Evolutionary conservation across 2,797 vertebrate species (phyloP).

Genomic region (Lates japonicus): DNA sequence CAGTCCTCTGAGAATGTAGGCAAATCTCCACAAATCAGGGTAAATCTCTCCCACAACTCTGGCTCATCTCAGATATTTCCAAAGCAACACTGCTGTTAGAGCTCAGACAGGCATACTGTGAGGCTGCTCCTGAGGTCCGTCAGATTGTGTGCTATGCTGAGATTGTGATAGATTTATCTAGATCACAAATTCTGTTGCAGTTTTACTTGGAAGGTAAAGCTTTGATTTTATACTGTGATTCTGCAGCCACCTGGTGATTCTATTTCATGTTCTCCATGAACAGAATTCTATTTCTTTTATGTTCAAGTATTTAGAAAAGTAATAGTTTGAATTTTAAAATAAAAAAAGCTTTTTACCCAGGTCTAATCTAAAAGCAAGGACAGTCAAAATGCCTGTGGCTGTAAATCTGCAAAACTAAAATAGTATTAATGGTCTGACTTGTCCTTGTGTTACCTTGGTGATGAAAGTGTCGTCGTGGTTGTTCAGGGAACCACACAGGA

Average conservation of each 20-base stretch:
- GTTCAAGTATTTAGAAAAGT: neutral
- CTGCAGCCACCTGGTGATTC: neutral
- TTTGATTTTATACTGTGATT: neutral
- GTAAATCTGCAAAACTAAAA: slow-evolving; percentile 35
- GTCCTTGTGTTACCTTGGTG: slow-evolving; percentile 66
- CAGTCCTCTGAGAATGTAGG: neutral
- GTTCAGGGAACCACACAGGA: slow-evolving; percentile 56
- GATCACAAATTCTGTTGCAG: neutral
- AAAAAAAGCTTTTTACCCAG: too few species aligned
- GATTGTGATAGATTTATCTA: neutral
- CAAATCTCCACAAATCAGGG: neutral
- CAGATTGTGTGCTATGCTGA: neutral
- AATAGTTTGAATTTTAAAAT: neutral
- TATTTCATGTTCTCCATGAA: neutral
- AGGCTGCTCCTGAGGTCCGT: slow-evolving; percentile 2
- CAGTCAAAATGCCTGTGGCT: slow-evolving; percentile 14
- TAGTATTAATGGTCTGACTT: slow-evolving; percentile 49
- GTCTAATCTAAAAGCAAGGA: neutral
- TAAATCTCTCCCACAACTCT: slow-evolving; percentile 8
- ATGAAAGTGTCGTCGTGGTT: slow-evolving; percentile 43
- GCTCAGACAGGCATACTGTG: neutral
- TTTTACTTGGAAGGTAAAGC: neutral
- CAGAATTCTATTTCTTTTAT: neutral
- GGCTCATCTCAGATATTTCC: slow-evolving; percentile 7
- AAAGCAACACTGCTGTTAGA: neutral